Percentiles rank a stretch among this genome's conserved stretches.
Conservation (phyloP, 2,797 vertebrate genomes). For the Halcyon chelicuti region DNA sequence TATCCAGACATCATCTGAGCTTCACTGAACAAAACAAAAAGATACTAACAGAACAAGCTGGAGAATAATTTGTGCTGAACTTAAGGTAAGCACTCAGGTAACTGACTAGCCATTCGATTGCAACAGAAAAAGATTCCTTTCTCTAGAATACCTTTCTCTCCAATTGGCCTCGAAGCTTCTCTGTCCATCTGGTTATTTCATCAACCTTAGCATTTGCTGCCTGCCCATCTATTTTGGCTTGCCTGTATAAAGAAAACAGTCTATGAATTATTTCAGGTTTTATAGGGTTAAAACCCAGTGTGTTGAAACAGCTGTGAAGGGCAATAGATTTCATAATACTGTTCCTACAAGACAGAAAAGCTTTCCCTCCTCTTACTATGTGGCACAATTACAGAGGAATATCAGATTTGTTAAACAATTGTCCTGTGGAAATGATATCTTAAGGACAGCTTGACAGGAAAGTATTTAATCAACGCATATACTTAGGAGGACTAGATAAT, state of each 20-base stretch:
- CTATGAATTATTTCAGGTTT: not conserved
- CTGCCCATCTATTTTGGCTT: constrained; percentile 87
- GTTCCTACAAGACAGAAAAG: not conserved
- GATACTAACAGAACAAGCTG: not conserved
- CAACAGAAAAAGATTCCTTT: not conserved
- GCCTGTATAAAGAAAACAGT: constrained; percentile 72
- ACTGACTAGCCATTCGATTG: not conserved
- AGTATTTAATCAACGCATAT: too few species aligned
- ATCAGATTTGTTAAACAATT: not conserved
- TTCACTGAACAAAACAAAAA: not conserved
- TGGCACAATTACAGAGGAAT: not conserved
- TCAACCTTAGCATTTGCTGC: constrained; percentile 85
- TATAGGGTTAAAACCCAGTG: rapidly evolving
- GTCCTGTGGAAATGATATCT: not conserved
- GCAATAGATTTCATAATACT: not conserved
- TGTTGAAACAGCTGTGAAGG: not conserved
- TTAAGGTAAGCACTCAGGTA: not conserved
- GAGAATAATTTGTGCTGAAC: not conserved
- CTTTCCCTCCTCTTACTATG: not conserved
- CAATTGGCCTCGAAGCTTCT: constrained; percentile 85
- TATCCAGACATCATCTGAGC: not conserved
- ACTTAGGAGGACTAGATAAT: not conserved
- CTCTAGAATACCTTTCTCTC: constrained; percentile 84
- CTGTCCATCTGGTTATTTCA: constrained; percentile 85
- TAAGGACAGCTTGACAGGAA: not conserved